Evolutionary conservation across 1,140 invertebrate genomes (phyloP), one percentile per base, ranked within the genome.

Genomic region (Adelges cooleyi): DNA sequence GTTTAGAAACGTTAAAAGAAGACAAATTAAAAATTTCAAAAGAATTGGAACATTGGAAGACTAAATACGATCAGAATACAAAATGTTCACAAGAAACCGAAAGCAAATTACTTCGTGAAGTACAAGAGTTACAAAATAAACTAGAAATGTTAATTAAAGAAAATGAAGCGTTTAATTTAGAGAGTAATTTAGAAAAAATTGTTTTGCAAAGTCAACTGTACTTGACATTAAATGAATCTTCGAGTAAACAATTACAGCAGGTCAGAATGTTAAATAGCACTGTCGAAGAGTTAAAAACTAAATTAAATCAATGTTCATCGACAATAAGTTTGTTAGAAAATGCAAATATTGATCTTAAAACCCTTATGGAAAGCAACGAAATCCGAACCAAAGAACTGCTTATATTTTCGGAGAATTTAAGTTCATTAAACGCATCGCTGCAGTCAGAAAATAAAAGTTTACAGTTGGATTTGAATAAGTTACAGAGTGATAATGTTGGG

Each of bases 291-390:
- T 8, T 62, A 10, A 62, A 62, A 3, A 2, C n/a, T 48, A 48
- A 62, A n/a, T 13, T 62, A 10, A 29, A 17, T 13, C 25, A 62
- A 22, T 20, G 11, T 2, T 20, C 11, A 3, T 22, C 1, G 17
- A 48, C 42, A 20, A n/a, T 62, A 1, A 62, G 20, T 0, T 46
- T 18, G 22, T 48, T 62, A 17, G 56, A 62, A 62, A 48, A 62
- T 62, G 56, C 29, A 46, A 62, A 62, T 48, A 62, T 33, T 22
- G 56, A 62, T 11, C 56, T 62, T 48, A 62, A 62, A 13, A 48
- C 56, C 5, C 27, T 29, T 33, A 62, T 33, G 42, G 11, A 62
- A 62, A 62, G 56, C 23, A 46, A 42, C 33, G 42, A 62, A 33
- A 62, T 46, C 9, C 44, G 44, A 18, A 62, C 56, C 2, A 62